phyloP scores from a whole-genome alignment of 2,113 vertebrate species.

The Gambusia holbrooki region DNA sequence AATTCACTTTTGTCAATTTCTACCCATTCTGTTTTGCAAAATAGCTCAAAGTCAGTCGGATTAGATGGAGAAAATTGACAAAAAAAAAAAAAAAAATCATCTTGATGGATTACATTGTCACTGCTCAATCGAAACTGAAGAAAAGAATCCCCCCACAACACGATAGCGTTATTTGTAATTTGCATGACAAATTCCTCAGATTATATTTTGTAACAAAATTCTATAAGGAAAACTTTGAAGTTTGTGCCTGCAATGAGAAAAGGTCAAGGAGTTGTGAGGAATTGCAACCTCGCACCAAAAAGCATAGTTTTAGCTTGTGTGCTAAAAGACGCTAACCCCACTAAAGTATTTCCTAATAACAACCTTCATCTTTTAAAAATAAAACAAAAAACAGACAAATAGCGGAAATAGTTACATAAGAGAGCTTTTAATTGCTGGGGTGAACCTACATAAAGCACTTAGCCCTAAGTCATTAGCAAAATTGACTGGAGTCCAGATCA shows the following conservation, averaged over 20 bases:
- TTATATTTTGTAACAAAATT: too few species aligned
- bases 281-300: too few species aligned
- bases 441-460: slow-evolving; percentile 23
- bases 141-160: neutral
- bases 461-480: slow-evolving; percentile 37
- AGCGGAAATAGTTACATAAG: neutral
- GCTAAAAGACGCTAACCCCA: neutral
- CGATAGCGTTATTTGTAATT: too few species aligned
- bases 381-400: neutral
- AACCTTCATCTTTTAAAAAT: neutral
- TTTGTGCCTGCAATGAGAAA: too few species aligned
- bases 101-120: neutral
- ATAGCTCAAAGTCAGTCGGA: neutral
- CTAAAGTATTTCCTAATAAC: neutral
- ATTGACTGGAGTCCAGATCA: slow-evolving; percentile 54
- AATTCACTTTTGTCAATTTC: too few species aligned
- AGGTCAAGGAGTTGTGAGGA: too few species aligned
- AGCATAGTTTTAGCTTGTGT: too few species aligned
- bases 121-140: neutral
- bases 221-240: too few species aligned
- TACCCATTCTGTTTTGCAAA: neutral
- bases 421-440: slow-evolving; percentile 19
- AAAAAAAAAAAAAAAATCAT: too few species aligned
- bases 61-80: too few species aligned
- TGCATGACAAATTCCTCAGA: too few species aligned